Percentiles rank a stretch among this genome's conserved stretches.
Conservation (phyloP, 35 echinoderm and acorn worm species). For the Heliocidaris tuberculata region DNA sequence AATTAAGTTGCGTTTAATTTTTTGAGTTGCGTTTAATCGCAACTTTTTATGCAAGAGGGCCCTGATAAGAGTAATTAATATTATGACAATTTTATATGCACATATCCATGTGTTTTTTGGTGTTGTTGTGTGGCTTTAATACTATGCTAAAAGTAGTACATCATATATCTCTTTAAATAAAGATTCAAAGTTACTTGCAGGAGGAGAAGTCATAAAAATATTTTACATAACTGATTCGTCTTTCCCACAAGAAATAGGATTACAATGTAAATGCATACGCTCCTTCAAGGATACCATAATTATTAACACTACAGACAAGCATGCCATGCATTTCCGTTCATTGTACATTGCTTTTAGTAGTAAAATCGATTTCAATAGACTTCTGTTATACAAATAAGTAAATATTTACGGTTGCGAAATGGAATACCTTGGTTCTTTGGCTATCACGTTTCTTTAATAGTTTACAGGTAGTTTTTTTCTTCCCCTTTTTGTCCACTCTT, state of each 20-base stretch:
- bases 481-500: background rate
- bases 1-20: no score
- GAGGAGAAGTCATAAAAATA: no score
- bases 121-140: no score
- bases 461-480: background rate
- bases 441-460: background rate
- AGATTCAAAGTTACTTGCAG: no score
- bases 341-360: background rate
- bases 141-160: no score
- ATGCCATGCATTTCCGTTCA: background rate
- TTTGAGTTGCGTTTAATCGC: no score
- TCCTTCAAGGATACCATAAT: background rate
- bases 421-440: background rate
- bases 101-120: no score
- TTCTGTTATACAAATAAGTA: background rate
- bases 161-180: no score
- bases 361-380: conserved; percentile 12
- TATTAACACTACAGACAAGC: background rate
- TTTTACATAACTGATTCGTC: no score
- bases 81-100: no score
- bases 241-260: background rate
- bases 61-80: no score
- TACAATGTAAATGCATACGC: background rate
- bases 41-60: no score
- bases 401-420: background rate